Percentiles rank a stretch among this genome's conserved stretches.
phyloP scores from a whole-genome alignment of 2,113 vertebrate genomes.

The Antechinus stuartii region DNA sequence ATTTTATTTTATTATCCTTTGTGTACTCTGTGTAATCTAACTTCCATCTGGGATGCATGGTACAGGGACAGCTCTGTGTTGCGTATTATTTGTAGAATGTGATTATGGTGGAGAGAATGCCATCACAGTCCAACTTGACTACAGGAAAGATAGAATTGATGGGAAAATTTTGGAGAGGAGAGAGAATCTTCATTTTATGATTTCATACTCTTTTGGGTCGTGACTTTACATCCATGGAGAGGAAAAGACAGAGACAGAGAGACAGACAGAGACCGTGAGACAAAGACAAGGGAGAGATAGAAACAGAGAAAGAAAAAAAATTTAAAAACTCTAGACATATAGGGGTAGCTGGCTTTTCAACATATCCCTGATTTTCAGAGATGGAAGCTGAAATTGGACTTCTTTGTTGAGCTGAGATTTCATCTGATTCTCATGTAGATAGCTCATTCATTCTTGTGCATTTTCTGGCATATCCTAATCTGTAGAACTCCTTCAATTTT shows the following conservation, averaged over 20 bases:
- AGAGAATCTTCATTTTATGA: neutral
- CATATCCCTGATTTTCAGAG: neutral
- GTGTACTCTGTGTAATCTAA: neutral
- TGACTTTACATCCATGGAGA: neutral
- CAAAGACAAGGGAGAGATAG: too few species aligned
- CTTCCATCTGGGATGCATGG: neutral
- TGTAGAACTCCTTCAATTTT: neutral
- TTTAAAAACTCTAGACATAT: neutral
- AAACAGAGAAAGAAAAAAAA: neutral
- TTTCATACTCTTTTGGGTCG: neutral
- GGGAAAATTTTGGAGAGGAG: neutral
- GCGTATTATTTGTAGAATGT: neutral
- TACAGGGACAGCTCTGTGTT: neutral
- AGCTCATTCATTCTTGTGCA: neutral
- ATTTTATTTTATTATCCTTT: neutral
- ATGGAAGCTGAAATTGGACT: neutral
- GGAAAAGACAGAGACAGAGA: too few species aligned
- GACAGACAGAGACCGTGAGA: too few species aligned
- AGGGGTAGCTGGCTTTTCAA: neutral
- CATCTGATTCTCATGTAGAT: neutral
- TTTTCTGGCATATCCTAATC: neutral
- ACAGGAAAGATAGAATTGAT: neutral
- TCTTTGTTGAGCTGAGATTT: neutral
- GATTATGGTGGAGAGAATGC: neutral
- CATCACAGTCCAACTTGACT: neutral